Conservation (phyloP, 2,888 invertebrate genomes). For the Lithodes maja region DNA sequence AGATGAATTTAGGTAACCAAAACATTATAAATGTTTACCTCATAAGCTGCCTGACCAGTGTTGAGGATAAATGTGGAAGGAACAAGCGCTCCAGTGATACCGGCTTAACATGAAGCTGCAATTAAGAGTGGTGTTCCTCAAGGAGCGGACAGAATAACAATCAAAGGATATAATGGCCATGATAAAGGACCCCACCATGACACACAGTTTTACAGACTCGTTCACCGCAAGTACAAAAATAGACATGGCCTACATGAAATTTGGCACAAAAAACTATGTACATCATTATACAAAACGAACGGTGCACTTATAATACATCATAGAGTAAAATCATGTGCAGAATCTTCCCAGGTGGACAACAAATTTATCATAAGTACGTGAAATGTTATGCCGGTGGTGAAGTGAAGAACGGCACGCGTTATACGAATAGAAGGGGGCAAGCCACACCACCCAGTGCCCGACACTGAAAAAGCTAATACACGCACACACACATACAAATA, state of each 20-base stretch:
- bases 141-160: neutral
- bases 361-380: conserved; percentile 41
- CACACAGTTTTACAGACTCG: conserved; percentile 20
- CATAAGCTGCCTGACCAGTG: no score
- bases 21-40: no score
- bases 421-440: neutral
- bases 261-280: conserved; percentile 65
- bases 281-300: conserved; percentile 65
- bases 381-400: conserved; percentile 13
- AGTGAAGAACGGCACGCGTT: conserved; percentile 9
- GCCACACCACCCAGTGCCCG: conserved; percentile 23
- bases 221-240: conserved; percentile 65
- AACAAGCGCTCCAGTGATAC: no score
- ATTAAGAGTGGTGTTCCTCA: neutral
- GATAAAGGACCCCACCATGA: neutral
- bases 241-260: conserved; percentile 67
- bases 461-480: conserved; percentile 57
- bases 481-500: conserved; percentile 37
- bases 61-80: no score
- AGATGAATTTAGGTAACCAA: no score
- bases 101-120: no score
- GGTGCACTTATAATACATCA: conserved; percentile 63
- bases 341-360: conserved; percentile 59
- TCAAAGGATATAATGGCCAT: neutral
- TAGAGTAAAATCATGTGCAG: conserved; percentile 58